These are phyloP conservation scores for Pissodes strobi DNA, from an alignment of 1,140 invertebrate genomes.

Conservation along the genomic window DNA sequence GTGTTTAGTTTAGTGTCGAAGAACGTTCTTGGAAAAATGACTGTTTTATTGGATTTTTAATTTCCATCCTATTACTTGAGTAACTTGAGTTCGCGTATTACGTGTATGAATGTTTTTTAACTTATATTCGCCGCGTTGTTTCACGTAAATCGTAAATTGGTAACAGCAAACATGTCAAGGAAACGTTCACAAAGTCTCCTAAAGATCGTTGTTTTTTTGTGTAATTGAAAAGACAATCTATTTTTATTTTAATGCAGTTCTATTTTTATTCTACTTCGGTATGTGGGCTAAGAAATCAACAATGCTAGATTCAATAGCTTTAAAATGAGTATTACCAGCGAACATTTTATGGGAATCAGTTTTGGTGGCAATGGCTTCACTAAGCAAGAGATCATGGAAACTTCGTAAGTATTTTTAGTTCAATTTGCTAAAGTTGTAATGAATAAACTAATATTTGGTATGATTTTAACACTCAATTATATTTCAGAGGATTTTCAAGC, in stretches of 20 bases:
- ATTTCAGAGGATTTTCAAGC: constrained; percentile 87
- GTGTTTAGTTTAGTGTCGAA: not conserved
- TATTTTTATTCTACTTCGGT: not conserved
- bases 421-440: not conserved
- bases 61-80: too few species aligned
- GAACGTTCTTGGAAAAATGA: too few species aligned
- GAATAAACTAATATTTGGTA: not conserved
- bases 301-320: constrained; percentile 39
- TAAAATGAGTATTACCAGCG: constrained; percentile 38
- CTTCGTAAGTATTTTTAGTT: constrained; percentile 58
- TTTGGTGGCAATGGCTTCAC: constrained; percentile 60
- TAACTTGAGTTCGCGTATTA: too few species aligned
- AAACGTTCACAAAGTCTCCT: too few species aligned
- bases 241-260: not conserved
- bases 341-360: constrained; percentile 24
- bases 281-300: constrained; percentile 13
- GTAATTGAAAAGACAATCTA: too few species aligned
- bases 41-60: too few species aligned
- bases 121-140: too few species aligned
- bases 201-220: too few species aligned
- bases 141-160: too few species aligned
- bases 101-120: too few species aligned
- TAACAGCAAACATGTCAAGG: too few species aligned
- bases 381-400: constrained; percentile 65
- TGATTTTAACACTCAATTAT: constrained; percentile 14